Evolutionary conservation across 1,140 invertebrate genomes (phyloP), one percentile per base, ranked within the genome.

Genomic region (Pygmarrhopalites habei): DNA sequence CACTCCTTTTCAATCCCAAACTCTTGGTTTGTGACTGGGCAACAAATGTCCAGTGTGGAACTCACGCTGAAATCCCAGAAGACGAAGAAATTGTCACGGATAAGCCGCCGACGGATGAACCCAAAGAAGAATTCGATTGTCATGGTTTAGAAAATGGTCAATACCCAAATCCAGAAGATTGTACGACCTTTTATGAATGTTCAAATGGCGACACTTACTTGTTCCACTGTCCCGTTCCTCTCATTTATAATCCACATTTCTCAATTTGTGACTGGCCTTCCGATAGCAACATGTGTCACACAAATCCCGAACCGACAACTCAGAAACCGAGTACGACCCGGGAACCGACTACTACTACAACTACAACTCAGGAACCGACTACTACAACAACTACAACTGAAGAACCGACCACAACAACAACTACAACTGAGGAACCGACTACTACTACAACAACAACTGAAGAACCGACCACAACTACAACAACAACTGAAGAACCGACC

Each of bases 121-220:
- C 7, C 46, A n/a, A n/a, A n/a, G 19, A 49, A 14, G 7, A 7
- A 12, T 52, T 52, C n/a, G 23, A 26, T 52, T 52, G 49, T 23
- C 10, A 5, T 28, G 49, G n/a, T 15, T 7, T 14, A 4, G 5
- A 15, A 5, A 29, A 26, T 23, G 49, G 49, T 14, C 19, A 25
- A 1, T 60, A 52, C 14, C 46, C 46, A 23, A 60, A 60, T 52
- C 47, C 46, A 17, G 47, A 51, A 52, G 46, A 51, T 35, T 60
- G 59, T 14, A 30, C 17, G 7, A 47, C 46, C 19, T 60, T 60
- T 28, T 60, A 41, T 14, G 14, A 39, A 41, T 60, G 59, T 26
- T 52, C 47, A 17, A 41, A 26, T 23, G 59, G 59, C 3, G 29
- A 25, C 12, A 49, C 26, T 1, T 52, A 60, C 30, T 15, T 60